Evolutionary conservation across 1,140 invertebrate species (phyloP).

Genomic region (Akabosia matsudoensis): DNA sequence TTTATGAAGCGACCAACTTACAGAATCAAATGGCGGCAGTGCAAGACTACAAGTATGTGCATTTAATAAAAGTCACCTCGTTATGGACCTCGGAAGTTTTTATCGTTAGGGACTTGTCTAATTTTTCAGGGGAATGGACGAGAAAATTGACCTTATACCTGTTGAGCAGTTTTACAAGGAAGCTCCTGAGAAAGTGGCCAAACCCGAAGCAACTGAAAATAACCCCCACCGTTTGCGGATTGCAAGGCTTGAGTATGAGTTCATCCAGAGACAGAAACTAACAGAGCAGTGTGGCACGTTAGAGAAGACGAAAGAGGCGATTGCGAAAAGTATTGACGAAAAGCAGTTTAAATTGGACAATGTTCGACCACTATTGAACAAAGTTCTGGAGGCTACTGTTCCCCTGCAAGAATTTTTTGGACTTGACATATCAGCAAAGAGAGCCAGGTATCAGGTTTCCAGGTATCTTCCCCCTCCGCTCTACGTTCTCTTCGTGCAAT

Average conservation of each 20-base stretch:
- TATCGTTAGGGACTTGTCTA: slow-evolving; percentile 18
- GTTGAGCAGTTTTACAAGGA: slow-evolving; percentile 79
- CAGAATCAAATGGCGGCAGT: slow-evolving; percentile 92
- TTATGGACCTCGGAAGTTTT: too few species aligned
- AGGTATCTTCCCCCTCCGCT: slow-evolving; percentile 73
- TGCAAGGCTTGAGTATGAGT: slow-evolving; percentile 85
- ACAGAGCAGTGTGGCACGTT: slow-evolving; percentile 72
- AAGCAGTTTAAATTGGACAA: slow-evolving; percentile 76
- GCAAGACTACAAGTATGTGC: slow-evolving; percentile 78
- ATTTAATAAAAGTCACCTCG: not conserved
- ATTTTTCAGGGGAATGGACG: slow-evolving; percentile 79
- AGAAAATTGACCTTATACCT: slow-evolving; percentile 82
- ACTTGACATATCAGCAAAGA: slow-evolving; percentile 51
- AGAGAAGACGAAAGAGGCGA: slow-evolving; percentile 70
- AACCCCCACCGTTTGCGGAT: slow-evolving; percentile 77
- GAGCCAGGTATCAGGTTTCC: slow-evolving; percentile 71
- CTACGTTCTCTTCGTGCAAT: slow-evolving; percentile 83
- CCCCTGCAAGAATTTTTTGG: slow-evolving; percentile 85
- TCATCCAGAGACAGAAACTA: slow-evolving; percentile 81
- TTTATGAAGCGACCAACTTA: slow-evolving; percentile 90
- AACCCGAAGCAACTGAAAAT: slow-evolving; percentile 63
- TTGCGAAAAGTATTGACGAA: slow-evolving; percentile 71
- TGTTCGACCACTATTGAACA: slow-evolving; percentile 71
- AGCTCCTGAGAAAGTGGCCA: slow-evolving; percentile 68
- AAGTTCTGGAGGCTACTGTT: slow-evolving; percentile 74